Base-by-base conservation (phyloP, 2,888 invertebrate genomes). In the Sylvicola cinctus region DNA sequence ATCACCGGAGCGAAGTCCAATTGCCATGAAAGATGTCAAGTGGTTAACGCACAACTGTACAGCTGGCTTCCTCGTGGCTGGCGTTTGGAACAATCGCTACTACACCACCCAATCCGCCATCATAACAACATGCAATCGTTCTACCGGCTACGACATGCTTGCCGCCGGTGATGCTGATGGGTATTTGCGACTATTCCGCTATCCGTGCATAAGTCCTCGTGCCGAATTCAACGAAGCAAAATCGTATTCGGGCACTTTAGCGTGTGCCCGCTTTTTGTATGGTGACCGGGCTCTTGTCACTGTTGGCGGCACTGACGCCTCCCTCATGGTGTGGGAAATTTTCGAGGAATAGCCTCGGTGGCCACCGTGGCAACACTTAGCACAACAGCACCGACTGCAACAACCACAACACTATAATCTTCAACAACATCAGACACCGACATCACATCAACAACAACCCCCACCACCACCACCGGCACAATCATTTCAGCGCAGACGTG, bases 91-190 rank as follows among this genome's bases (percentile, higher is more conserved):
- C 50, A 87, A 87, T 52, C 70, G 84, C 16, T 85, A 79, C 55
- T 85, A 85, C 48, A 79, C 81, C 23, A 73, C 77, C 67, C 76
- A 77, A 17, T 77, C 81, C n/a, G 76, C 84, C 10, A 65, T 84
- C 31, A 68, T 84, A 41, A 72, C 81, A 29, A 76, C 84, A 2
- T 76, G 79, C 8, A 79, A 79, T 57, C 69, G 84, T 40, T 76
- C 85, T 11, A 72, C 79, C 1, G 78, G 79, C 4, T 81, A 85
- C 41, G 85, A 88, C 49, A 68, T 84, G 44, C 60, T 90, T 2
- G 70, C 80, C 20, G 73, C 78, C 29, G 90, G 90, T 6, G 88
- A 90, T 50, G 75, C 79, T n/a, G 84, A 84, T 49, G 91, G 91
- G 20, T 77, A 84, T 49, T 54, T 91, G 13, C 65, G 87, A 34